Evolutionary conservation across 2,888 invertebrate species (phyloP), one percentile per base, ranked within the genome.

Genomic region (Meiosimyza decipiens): DNA sequence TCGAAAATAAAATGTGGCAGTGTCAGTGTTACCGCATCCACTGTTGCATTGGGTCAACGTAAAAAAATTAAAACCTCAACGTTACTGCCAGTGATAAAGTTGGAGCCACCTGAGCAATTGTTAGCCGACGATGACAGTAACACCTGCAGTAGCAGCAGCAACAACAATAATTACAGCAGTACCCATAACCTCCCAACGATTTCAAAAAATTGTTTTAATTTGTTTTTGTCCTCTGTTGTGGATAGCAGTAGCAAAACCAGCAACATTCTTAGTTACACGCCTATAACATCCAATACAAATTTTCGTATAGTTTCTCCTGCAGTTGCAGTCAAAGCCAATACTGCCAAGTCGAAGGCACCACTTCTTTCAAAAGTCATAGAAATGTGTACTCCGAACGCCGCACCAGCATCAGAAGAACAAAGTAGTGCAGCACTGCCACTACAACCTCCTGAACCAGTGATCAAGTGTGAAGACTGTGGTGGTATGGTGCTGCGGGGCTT

Each of bases 391-490:
- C 40, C 63, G 7, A 12, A 15, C 15, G 22, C 6, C 28, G 51
- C 51, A 64, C 49, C 40, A 18, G 28, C 22, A n/a, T 2, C 40
- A 9, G 66, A 71, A 52, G 75, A 74, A 71, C 13, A 40, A 40
- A 40, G 9, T 9, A 40, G 40, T 40, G 40, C 40, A 9, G 40
- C 40, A 40, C 9, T 9, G 40, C 9, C 47, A 54, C 54, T 54
- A 16, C 51, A 55, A 12, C 70, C 63, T 9, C 40, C 75, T 1
- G 78, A 79, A 51, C 76, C 77, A n/a, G 33, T 83, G 6, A 85
- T 82, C 73, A 86, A 86, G 78, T 87, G 87, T 73, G 78, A 85
- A 22, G 83, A 85, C 73, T 87, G 87, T 74, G 79, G 82, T 51
- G 81, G 80, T 16, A 50, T 81, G 59, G 71, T 84, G 40, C 73